Base-by-base conservation (phyloP, 2,888 invertebrate species). In the Lasiommata megera region DNA sequence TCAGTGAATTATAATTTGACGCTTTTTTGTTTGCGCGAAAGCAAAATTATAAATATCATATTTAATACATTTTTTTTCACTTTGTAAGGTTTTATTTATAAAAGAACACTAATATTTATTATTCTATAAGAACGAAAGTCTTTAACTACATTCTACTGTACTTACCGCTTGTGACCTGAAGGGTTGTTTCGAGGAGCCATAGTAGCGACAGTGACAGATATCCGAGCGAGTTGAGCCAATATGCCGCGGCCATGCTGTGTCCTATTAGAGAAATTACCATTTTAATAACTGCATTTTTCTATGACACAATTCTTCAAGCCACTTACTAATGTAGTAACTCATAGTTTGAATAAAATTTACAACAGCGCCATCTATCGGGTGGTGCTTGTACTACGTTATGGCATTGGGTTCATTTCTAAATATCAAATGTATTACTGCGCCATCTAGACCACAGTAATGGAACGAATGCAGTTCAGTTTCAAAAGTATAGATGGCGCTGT, bases 191-290 rank as follows among this genome's bases (percentile, higher is more conserved):
- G 91, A 94, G 92, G 85, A 95, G 93, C 89, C 93, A 94, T 91
- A 94, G 92, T 86, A 94, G 93, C 90, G 93, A 93, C 91, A 94
- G 93, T 90, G 94, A 93, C 92, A 94, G 93, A 93, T 93, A 93
- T 93, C 93, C 94, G 93, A 94, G 94, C 94, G 94, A 94, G 93
- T 93, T 93, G 94, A 94, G 94, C 94, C 94, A 93, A 93, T 94
- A 93, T 94, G 93, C 93, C 93, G 94, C 93, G 93, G 95, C 95
- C 95, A 95, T 95, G 93, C 94, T 95, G 94, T 93, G 93, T 94
- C 95, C 95, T 95, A 81, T 17, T 8, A 29, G 17, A 38, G 8
- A 37, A 37, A 48, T n/a, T 18, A 8, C 16, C 23, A 36, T 37
- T 18, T 44, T 8, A 17, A 34, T 8, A 31, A 47, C 16, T 6